Evolutionary conservation across 2,113 vertebrate species (phyloP), one percentile per base, ranked within the genome.

Genomic region (Elgaria multicarinata): DNA sequence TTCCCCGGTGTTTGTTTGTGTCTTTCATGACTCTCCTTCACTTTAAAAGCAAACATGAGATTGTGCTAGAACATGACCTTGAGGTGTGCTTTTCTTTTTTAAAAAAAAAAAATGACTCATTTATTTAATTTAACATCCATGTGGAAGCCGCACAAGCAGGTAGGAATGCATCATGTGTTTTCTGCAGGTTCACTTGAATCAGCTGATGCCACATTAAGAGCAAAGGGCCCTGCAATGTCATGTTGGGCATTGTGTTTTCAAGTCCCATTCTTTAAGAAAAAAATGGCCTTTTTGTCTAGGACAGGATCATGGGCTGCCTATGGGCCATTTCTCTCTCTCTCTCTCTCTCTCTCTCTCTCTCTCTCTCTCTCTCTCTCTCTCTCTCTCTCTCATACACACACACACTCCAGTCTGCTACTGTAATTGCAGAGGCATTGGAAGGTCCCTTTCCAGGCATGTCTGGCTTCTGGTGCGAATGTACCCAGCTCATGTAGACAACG

Each of bases 141-240:
- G 71, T 62, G 64, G 33, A 39, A 36, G n/a, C 31, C 13, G 2
- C 53, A 5, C 28, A 64, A 36, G n/a, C 39, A 66, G 42, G 18
- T 50, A 55, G 42, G 79, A 4, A 9, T 46, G 12, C 50, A 66
- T 42, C 55, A 64, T 66, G 58, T 82, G 67, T 24, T 82, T 90
- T 72, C 36, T 79, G 72, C n/a, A 75, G 62, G 55, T 53, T 72
- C n/a, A 75, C 33, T 53, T 24, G 20, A 67, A 39, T 90, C 84
- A 82, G 67, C 67, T 86, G 89, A 50, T 74, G 71, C 39, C 77
- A 50, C 33, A 18, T 86, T 81, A 62, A 50, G 44, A 86, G 55
- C 55, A 22, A 6, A 83, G 69, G 12, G 39, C 36, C 33, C 39
- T 64, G 50, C 69, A 83, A 89, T 76, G 39, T 82, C 71, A 62